Base-by-base conservation (phyloP, 2,888 invertebrate genomes). In the Beris morrisii region DNA sequence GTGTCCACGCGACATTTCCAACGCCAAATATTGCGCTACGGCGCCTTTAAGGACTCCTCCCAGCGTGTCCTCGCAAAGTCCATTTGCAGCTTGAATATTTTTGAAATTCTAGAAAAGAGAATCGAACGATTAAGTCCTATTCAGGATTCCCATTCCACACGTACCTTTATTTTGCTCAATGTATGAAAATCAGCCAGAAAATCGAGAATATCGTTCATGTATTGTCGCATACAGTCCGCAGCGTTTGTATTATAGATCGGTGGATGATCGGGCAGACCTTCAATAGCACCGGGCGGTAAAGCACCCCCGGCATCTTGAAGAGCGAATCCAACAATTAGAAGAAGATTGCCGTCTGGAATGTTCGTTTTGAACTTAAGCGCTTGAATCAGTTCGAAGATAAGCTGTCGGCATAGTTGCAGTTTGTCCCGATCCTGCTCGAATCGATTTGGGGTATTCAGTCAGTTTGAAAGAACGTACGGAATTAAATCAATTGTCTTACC, bases 1-100 rank as follows among this genome's bases (percentile, higher is more conserved):
- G 77, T 92, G 93, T 65, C 93, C 94, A 66, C 93, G 83, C 0
- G 95, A 93, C 77, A 99, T 90, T 83, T 99, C 98, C 77, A 97
- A 83, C 1, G 98, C 95, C 63, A 97, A 85, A 79, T 91, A 93
- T 79, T 94, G 93, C 0, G 97, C 95, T 54, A 98, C 88, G 30
- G 95, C 96, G 50, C 97, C 95, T 82, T 99, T 99, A 64, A 99
- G 85, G 58, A 95, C 92, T 1, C 97, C 97, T 1, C 98, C 98
- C 31, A 99, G 82, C 0, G 97, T 97, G 79, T 98, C 97, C 79
- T 97, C 97, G 78, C 96, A 94, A 68, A 95, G 82, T 66, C 93
- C 91, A 76, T 83, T 88, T 79, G 82, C 82, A 30, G 81, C 79
- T 63, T 82, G 81, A 4, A 88, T 89, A 79, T 89, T 90, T 75